Base-by-base conservation (phyloP, 2,113 vertebrate species). In the Rissa tridactyla region DNA sequence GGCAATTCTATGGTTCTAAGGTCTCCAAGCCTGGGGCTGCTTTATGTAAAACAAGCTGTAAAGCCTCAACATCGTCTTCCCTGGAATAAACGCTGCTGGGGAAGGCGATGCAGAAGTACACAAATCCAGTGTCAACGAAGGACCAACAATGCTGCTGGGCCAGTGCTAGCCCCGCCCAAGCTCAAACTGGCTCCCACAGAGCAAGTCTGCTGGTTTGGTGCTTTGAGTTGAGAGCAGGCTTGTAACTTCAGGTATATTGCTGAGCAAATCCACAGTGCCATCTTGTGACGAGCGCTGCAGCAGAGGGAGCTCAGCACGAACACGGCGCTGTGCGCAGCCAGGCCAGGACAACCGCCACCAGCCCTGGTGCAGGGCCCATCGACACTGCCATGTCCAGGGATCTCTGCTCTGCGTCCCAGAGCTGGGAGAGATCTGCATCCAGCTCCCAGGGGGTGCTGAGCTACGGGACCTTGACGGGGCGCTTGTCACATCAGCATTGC, bases 241-340 rank as follows among this genome's bases (percentile, higher is more conserved):
- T 26, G 26, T 15, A 2, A 15, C 26, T 19, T 9, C 36, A 27
- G 46, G 80, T 5, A 51, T 4, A 6, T 1, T 1, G 36, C 49
- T 78, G 60, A n/a, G 36, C 84, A 70, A 85, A 87, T 1, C 84
- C 90, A 94, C 51, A 95, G 95, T 95, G 95, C 96, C 95, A 91
- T 30, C 96, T 85, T 75, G 92, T 66, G 95, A 81, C 55, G 81
- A 44, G 73, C 2, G 0, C n/a, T 15, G 52, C 81, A 66, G 49
- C 11, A 3, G 1, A 60, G 52, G 36, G 18, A 79, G 70, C 38
- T 5, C 32, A 13, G 62, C 40, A 8, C 0, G 13, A 30, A 30
- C 15, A 20, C 34, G 12, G 26, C 36, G 6, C 13, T 1, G n/a
- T 3, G 5, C 38, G 15, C 5, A 10, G 13, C 26, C 14, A 8